A percentile compares a stretch with the other conserved stretches of the same genome.
Conservation (phyloP, 1,140 invertebrate genomes). For the Leptinotarsa defecta region DNA sequence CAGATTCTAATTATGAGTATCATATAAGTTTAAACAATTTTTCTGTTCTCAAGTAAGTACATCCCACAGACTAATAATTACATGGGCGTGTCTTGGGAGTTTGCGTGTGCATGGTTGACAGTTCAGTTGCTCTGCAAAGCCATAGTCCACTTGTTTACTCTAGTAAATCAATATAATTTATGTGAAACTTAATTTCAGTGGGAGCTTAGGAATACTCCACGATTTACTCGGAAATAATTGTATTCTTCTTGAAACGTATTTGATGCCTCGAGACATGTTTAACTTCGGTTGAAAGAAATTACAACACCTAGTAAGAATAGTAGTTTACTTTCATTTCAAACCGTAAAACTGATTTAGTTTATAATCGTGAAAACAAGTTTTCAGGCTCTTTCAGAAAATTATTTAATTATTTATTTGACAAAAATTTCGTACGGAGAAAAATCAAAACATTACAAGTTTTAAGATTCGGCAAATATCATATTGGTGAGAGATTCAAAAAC, state of each 20-base stretch:
- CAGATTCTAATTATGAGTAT: too few species aligned
- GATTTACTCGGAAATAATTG: not conserved
- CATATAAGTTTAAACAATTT: too few species aligned
- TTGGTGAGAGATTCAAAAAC: too few species aligned
- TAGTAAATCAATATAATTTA: conserved; percentile 20
- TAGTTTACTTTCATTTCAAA: not conserved
- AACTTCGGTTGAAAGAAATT: not conserved
- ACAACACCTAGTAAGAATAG: not conserved
- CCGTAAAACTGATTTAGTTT: not conserved
- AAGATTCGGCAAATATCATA: too few species aligned
- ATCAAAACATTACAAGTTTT: too few species aligned
- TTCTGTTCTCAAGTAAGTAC: not conserved
- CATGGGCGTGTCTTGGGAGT: not conserved
- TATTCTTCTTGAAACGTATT: not conserved
- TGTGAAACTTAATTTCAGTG: not conserved
- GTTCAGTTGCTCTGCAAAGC: conserved; percentile 5
- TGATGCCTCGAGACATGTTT: conserved; percentile 3
- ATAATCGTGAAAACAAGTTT: too few species aligned
- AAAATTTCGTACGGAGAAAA: too few species aligned
- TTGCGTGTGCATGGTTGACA: conserved; percentile 15
- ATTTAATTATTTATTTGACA: too few species aligned
- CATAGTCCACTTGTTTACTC: conserved; percentile 16
- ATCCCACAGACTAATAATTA: conserved; percentile 9
- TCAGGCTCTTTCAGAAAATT: too few species aligned
- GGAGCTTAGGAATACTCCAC: not conserved